Evolutionary conservation across 2,113 vertebrate genomes (phyloP), one percentile per base, ranked within the genome.

Genomic region (Phylloscopus whistleri): DNA sequence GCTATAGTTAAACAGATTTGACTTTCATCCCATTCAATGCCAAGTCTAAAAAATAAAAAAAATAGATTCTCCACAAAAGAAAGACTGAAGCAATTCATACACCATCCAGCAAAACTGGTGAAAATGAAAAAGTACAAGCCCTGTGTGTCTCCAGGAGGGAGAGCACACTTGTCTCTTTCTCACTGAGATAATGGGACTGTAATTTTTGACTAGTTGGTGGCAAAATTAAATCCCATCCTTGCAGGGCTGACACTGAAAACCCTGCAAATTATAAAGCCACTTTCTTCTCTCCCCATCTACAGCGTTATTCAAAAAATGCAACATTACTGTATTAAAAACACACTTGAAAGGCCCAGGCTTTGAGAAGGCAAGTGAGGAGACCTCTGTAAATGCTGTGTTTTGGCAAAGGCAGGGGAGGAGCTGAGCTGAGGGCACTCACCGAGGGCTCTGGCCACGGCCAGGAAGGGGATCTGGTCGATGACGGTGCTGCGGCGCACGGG

Each of bases 381-480:
- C 0, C 15, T 33, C 76, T 56, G 14, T 13, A 0, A n/a, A 16
- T 0, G 2, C 0, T 0, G 3, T 7, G 13, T 10, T 78, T 24
- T 30, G 21, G n/a, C 39, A 27, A 13, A n/a, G 5, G 9, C 7
- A 35, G 28, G 31, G 24, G 20, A 0, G 2, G 16, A 7, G 7
- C 1, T 1, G 19, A 4, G 43, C 23, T 30, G 6, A 9, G 62
- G 53, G 21, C 5, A 95, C 98, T 98, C 96, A 98, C 98, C 98
- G 8, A 99, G 98, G 4, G 99, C 99, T 74, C 99, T 98, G 58
- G 99, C 99, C 66, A 99, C 99, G 3, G 99, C 99, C 93, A 99
- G 97, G 95, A 99, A 99, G 0, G 99, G 99, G 64, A 99, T 99
- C 97, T 99, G 99, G 96, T 99, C 99, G 7, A 99, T 99, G 85